phyloP scores from a whole-genome alignment of 2,797 vertebrate species.

The Falco columbarius region DNA sequence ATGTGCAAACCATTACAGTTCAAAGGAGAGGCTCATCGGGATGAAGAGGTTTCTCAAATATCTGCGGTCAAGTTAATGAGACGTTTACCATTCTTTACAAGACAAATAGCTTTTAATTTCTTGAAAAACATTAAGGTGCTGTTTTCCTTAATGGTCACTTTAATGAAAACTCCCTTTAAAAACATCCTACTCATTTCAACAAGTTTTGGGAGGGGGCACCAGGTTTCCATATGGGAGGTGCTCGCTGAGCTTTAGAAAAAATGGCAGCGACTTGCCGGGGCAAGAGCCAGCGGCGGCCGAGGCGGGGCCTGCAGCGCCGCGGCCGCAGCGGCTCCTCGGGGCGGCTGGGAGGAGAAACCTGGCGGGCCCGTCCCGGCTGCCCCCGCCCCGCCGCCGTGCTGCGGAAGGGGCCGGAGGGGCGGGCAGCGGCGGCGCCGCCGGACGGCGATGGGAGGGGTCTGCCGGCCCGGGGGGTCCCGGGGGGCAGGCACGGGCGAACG shows the following conservation, averaged over 20 bases:
- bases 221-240: not conserved
- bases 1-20: slow-evolving; percentile 56
- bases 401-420: not conserved
- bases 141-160: not conserved
- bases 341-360: rapidly evolving
- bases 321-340: rapidly evolving
- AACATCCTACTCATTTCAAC: rapidly evolving
- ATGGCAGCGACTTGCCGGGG: rapidly evolving
- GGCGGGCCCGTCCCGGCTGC: not conserved
- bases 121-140: not conserved
- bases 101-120: not conserved
- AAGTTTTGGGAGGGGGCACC: not conserved
- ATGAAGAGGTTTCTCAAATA: slow-evolving; percentile 28
- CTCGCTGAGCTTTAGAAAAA: rapidly evolving
- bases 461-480: not conserved
- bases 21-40: not conserved
- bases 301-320: rapidly evolving
- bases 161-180: not conserved
- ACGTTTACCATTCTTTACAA: not conserved
- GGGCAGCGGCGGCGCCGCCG: not conserved
- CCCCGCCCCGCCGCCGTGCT: not conserved
- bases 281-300: rapidly evolving
- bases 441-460: not conserved
- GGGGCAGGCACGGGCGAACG: not conserved
- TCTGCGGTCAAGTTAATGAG: slow-evolving; percentile 23